These are phyloP conservation scores for Bembecia ichneumoniformis DNA, from an alignment of 2,888 invertebrate species.

Conservation along the genomic window DNA sequence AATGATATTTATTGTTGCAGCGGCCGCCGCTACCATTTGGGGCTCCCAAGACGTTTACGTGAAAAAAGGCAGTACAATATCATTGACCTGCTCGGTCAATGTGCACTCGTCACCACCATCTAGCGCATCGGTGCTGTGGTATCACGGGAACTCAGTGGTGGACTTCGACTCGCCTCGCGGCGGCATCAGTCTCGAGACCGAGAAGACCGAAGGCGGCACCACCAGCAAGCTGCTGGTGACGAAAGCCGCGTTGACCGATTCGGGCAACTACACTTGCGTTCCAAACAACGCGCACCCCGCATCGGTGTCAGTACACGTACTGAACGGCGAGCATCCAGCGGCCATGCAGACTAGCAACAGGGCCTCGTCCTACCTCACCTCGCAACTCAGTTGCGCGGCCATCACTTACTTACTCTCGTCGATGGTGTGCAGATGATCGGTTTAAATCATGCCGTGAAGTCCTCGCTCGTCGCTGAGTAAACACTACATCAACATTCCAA, in stretches of 20 bases:
- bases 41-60: slow-evolving; percentile 91
- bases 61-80: slow-evolving; percentile 92
- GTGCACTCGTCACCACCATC: slow-evolving; percentile 85
- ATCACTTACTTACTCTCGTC: slow-evolving; percentile 59
- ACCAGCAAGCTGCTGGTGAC: slow-evolving; percentile 89
- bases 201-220: slow-evolving; percentile 88
- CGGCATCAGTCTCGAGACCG: slow-evolving; percentile 90
- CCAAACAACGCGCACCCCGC: slow-evolving; percentile 88
- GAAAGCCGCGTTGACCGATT: slow-evolving; percentile 86
- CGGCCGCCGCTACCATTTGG: slow-evolving; percentile 88
- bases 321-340: slow-evolving; percentile 89
- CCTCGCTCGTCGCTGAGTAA: neutral
- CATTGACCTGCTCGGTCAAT: slow-evolving; percentile 89
- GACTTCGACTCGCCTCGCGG: slow-evolving; percentile 89
- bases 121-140: slow-evolving; percentile 80
- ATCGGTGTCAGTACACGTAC: slow-evolving; percentile 86
- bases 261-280: slow-evolving; percentile 92
- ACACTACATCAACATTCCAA: neutral
- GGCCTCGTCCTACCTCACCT: slow-evolving; percentile 61
- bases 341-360: slow-evolving; percentile 86
- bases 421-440: slow-evolving; percentile 62
- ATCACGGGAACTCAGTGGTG: slow-evolving; percentile 84
- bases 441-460: neutral
- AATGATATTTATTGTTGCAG: slow-evolving; percentile 69
- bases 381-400: slow-evolving; percentile 59